Conservation (phyloP, 2,888 invertebrate species). For the Ditylenchus weischeri region DNA sequence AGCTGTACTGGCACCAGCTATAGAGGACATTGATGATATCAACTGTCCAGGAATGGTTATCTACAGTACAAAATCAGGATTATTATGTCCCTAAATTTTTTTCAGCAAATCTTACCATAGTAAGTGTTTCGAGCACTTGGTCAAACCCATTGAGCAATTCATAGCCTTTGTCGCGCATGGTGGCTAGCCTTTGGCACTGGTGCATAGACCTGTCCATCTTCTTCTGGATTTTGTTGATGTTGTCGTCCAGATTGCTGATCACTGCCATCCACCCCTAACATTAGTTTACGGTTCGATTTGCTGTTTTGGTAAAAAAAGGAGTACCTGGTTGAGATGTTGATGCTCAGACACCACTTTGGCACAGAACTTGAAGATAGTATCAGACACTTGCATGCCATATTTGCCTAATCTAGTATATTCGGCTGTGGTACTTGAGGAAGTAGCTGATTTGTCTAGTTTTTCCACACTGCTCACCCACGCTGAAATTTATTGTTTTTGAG, state of each 20-base stretch:
- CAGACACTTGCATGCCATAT: conserved; percentile 27
- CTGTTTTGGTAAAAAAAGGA: background rate
- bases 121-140: conserved; percentile 45
- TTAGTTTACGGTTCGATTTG: background rate
- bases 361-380: conserved; percentile 62
- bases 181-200: conserved; percentile 25
- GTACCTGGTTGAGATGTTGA: conserved; percentile 41
- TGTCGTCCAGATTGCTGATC: conserved; percentile 49
- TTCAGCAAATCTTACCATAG: conserved; percentile 27
- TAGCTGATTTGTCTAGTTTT: conserved; percentile 11
- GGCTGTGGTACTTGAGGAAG: conserved; percentile 15
- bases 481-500: conserved; percentile 1
- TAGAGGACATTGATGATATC: conserved; percentile 10
- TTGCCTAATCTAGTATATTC: conserved; percentile 29
- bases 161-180: conserved; percentile 34
- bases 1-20: conserved; percentile 3
- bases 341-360: conserved; percentile 47
- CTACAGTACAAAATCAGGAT: conserved; percentile 19
- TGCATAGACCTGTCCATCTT: conserved; percentile 22
- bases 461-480: conserved; percentile 24
- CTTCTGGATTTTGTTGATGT: conserved; percentile 25
- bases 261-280: conserved; percentile 52
- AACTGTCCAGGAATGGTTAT: conserved; percentile 28
- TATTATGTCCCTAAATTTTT: background rate
- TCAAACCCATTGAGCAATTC: conserved; percentile 43